phyloP scores from a whole-genome alignment of 2,113 vertebrate species.

The Ammodramus savannarum region DNA sequence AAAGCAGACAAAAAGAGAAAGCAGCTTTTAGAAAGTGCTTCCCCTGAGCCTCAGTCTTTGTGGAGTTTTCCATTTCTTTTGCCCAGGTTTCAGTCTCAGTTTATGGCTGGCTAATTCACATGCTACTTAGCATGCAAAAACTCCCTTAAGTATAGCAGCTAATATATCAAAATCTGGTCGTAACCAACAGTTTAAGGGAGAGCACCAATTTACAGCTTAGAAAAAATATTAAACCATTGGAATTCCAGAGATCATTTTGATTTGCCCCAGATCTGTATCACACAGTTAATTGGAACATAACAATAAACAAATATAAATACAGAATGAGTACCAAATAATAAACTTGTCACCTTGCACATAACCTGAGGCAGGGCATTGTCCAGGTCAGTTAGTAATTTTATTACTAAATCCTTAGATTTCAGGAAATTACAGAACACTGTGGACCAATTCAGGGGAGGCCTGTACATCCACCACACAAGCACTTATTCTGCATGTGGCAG shows the following conservation, averaged over 20 bases:
- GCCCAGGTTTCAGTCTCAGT: not conserved
- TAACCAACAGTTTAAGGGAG: not conserved
- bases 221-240: not conserved
- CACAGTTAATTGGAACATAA: not conserved
- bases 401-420: not conserved
- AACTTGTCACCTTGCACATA: not conserved
- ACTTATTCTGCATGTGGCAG: not conserved
- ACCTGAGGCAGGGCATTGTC: not conserved
- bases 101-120: not conserved
- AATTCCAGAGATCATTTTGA: not conserved
- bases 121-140: not conserved
- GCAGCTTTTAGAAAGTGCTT: not conserved
- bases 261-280: not conserved
- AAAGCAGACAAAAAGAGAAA: not conserved
- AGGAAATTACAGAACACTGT: not conserved
- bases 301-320: not conserved
- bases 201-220: not conserved
- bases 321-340: not conserved
- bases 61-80: not conserved
- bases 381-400: not conserved
- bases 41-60: not conserved
- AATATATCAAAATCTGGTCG: not conserved
- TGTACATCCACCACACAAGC: not conserved
- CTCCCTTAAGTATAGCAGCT: not conserved
- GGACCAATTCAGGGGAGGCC: not conserved